Conservation (phyloP, 2,797 vertebrate species). For the Synanceia verrucosa region DNA sequence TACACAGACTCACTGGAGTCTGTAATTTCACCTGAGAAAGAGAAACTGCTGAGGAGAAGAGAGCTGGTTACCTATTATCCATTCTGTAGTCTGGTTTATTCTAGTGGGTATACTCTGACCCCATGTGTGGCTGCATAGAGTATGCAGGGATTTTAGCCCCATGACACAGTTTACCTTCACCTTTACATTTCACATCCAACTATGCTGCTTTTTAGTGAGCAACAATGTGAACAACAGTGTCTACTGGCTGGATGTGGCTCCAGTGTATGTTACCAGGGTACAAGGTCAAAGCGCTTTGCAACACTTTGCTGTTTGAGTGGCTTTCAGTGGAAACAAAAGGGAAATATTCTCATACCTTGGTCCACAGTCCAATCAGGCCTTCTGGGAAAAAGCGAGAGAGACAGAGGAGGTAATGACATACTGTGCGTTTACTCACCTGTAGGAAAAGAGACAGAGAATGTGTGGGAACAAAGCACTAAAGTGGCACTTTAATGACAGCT, state of each 20-base stretch:
- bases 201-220: too few species aligned
- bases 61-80: background rate
- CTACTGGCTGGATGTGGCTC: background rate
- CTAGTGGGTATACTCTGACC: too few species aligned
- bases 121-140: too few species aligned
- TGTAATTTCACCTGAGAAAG: conserved; percentile 31
- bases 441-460: conserved; percentile 10
- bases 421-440: conserved; percentile 22
- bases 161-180: too few species aligned
- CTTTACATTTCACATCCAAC: too few species aligned
- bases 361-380: background rate
- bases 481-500: conserved; percentile 28
- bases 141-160: too few species aligned
- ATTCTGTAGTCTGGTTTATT: too few species aligned
- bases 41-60: background rate
- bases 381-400: background rate
- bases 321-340: background rate
- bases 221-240: background rate
- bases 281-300: background rate
- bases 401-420: conserved; percentile 1
- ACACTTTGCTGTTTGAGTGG: background rate
- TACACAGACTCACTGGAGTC: background rate
- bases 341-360: background rate
- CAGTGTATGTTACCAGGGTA: background rate
- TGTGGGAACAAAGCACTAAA: conserved; percentile 56